These are phyloP conservation scores for Gandaritis pyraliata DNA, from an alignment of 2,888 invertebrate genomes.

Conservation along the genomic window DNA sequence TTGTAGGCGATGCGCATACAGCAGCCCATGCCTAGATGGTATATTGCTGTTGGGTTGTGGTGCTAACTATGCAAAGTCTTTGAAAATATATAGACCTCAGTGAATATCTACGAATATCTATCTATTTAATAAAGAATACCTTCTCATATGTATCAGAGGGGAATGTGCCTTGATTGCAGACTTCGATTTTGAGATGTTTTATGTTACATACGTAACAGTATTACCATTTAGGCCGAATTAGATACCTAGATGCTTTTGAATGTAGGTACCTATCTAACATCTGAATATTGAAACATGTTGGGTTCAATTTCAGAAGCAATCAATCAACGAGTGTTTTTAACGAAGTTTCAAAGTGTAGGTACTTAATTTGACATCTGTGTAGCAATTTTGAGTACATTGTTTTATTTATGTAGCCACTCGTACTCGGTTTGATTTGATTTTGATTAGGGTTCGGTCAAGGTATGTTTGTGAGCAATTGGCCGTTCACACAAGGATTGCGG, in stretches of 20 bases:
- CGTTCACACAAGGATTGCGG: constrained; percentile 10
- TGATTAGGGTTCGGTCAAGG: constrained; percentile 27
- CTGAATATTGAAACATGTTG: constrained; percentile 26
- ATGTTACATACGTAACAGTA: no score
- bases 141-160: no score
- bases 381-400: constrained; percentile 39
- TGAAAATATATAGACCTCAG: not conserved
- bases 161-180: no score
- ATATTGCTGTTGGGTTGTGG: constrained; percentile 21
- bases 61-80: constrained; percentile 12
- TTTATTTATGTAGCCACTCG: constrained; percentile 31
- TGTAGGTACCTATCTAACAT: constrained; percentile 9
- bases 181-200: no score
- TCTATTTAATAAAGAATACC: no score
- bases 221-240: not conserved
- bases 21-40: constrained; percentile 38
- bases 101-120: no score
- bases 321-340: constrained; percentile 40
- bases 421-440: constrained; percentile 28
- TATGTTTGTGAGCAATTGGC: constrained; percentile 15
- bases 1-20: constrained; percentile 66
- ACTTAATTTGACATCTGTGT: constrained; percentile 31
- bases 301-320: constrained; percentile 37
- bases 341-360: constrained; percentile 30
- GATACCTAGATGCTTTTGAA: not conserved